Evolutionary conservation across 2,113 vertebrate genomes (phyloP).

Genomic region (Chlorodrepanis virens): DNA sequence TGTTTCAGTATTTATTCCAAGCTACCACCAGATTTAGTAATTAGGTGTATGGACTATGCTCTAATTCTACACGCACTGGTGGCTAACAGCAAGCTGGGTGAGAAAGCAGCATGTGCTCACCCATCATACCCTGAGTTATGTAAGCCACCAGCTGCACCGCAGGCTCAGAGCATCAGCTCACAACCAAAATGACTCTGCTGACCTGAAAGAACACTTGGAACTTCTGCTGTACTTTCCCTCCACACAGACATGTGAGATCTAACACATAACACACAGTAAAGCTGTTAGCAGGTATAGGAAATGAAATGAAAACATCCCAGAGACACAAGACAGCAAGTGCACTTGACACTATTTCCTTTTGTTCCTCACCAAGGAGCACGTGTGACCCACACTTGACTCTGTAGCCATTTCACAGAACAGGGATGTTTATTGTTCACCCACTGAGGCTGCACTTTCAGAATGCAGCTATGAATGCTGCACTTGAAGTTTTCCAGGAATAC

Average conservation of each 20-base stretch:
- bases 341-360: not conserved
- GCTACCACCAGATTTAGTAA: not conserved
- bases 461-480: rapidly evolving
- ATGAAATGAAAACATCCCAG: not conserved
- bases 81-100: not conserved
- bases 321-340: not conserved
- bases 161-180: not conserved
- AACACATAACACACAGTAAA: not conserved
- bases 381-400: not conserved
- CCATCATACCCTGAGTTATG: rapidly evolving
- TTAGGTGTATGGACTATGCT: not conserved
- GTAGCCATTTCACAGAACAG: not conserved
- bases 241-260: rapidly evolving
- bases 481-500: not conserved
- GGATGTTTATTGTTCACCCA: not conserved
- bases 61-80: not conserved
- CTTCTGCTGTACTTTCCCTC: not conserved
- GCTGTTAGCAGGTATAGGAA: rapidly evolving
- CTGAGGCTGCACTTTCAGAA: not conserved
- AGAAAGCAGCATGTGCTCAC: not conserved
- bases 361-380: rapidly evolving
- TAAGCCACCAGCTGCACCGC: not conserved
- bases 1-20: not conserved
- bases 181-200: not conserved
- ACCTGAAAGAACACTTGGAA: not conserved